Conservation (phyloP, 2,113 vertebrate species). For the Hyperopisus bebe region DNA sequence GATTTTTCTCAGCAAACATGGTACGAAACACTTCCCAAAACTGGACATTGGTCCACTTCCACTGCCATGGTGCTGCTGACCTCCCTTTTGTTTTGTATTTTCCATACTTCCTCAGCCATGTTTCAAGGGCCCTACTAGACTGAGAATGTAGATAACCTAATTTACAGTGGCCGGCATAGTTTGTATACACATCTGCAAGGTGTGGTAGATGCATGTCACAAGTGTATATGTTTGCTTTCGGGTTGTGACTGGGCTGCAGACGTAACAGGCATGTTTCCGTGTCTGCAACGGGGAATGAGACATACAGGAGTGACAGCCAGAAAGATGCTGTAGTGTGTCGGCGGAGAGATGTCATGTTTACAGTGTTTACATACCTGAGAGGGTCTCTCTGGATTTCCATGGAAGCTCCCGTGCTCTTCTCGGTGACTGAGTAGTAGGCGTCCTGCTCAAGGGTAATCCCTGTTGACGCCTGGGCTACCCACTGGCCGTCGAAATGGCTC, state of each 20-base stretch:
- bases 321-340: neutral
- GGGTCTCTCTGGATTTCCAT: neutral
- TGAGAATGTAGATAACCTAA: conserved; percentile 18
- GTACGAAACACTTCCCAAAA: neutral
- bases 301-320: neutral
- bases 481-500: neutral
- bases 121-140: conserved; percentile 30
- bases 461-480: neutral
- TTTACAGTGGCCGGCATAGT: conserved; percentile 18
- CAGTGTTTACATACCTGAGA: neutral
- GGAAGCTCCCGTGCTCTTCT: neutral
- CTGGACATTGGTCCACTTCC: conserved; percentile 23
- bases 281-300: neutral
- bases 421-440: neutral
- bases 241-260: neutral
- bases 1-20: neutral
- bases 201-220: neutral
- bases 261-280: neutral
- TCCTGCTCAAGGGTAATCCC: neutral
- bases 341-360: neutral
- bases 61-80: conserved; percentile 45
- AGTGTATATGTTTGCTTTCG: neutral
- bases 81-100: neutral
- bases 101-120: neutral
- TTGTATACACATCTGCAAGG: neutral